phyloP scores from a whole-genome alignment of 1,140 invertebrate species.

The Cherax quadricarinatus region DNA sequence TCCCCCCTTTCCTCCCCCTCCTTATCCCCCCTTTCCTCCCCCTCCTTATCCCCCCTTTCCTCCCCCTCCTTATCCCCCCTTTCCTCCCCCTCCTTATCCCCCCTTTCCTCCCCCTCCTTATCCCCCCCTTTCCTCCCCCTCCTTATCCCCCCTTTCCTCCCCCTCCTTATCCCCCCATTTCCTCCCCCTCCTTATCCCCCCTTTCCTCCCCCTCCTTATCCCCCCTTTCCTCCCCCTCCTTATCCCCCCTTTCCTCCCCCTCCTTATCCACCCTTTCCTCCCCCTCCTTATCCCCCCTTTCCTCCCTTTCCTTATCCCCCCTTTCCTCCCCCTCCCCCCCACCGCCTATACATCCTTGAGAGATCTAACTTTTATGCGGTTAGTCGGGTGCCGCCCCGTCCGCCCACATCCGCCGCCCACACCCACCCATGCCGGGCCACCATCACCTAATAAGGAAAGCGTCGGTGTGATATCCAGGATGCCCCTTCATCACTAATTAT shows the following conservation, averaged over 20 bases:
- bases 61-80: background rate
- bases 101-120: too few species aligned
- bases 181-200: too few species aligned
- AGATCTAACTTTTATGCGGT: slow-evolving; percentile 45
- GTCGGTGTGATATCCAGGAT: background rate
- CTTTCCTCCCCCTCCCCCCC: background rate
- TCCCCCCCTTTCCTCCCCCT: too few species aligned
- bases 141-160: too few species aligned
- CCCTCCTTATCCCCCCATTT: too few species aligned
- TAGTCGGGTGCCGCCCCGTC: slow-evolving; percentile 24
- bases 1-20: background rate
- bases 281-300: too few species aligned
- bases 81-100: background rate
- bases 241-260: too few species aligned
- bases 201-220: too few species aligned
- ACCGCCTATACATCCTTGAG: slow-evolving; percentile 38
- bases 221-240: too few species aligned
- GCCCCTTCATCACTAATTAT: slow-evolving; percentile 1
- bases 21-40: too few species aligned
- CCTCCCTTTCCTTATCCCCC: background rate
- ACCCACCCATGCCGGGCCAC: slow-evolving; percentile 38
- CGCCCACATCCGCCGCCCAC: slow-evolving; percentile 47
- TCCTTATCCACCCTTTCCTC: too few species aligned
- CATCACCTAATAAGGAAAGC: slow-evolving; percentile 7
- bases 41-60: too few species aligned